Evolutionary conservation across 2,113 vertebrate species (phyloP).

Genomic region (Corynorhinus townsendii): DNA sequence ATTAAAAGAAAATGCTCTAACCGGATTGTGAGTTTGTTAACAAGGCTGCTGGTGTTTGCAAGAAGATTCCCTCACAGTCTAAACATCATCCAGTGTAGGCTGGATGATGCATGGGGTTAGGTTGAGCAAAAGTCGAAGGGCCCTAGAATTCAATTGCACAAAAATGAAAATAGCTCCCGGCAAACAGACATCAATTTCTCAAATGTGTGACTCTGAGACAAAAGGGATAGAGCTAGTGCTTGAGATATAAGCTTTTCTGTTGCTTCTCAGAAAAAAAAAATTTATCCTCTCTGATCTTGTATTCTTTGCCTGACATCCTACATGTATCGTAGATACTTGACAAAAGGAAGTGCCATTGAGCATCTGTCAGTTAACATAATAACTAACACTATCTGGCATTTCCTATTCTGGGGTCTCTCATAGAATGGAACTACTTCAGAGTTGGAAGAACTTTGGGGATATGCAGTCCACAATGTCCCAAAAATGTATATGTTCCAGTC

Average conservation of each 20-base stretch:
- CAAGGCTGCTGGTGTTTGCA: constrained; percentile 43
- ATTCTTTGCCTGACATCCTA: neutral
- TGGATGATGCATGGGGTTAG: constrained; percentile 54
- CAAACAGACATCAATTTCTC: constrained; percentile 50
- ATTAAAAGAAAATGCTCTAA: constrained; percentile 62
- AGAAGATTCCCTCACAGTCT: constrained; percentile 37
- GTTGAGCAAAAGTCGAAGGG: constrained; percentile 47
- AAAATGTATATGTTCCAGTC: neutral
- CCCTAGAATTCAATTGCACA: neutral
- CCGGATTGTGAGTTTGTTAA: constrained; percentile 62
- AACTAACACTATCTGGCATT: neutral
- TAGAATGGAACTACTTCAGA: neutral
- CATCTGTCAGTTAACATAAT: neutral
- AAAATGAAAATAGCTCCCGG: neutral
- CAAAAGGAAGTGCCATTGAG: neutral
- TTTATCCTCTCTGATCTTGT: neutral
- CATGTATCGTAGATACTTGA: neutral
- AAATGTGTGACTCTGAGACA: constrained; percentile 38
- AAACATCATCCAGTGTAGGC: constrained; percentile 49
- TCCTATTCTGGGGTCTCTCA: neutral
- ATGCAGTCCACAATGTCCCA: neutral
- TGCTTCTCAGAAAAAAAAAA: neutral
- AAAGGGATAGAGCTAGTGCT: constrained; percentile 13
- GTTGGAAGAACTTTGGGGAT: neutral
- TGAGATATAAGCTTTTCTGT: neutral